Evolutionary conservation across 2,888 invertebrate species (phyloP), one percentile per base, ranked within the genome.

Genomic region (Pardosa pseudoannulata): DNA sequence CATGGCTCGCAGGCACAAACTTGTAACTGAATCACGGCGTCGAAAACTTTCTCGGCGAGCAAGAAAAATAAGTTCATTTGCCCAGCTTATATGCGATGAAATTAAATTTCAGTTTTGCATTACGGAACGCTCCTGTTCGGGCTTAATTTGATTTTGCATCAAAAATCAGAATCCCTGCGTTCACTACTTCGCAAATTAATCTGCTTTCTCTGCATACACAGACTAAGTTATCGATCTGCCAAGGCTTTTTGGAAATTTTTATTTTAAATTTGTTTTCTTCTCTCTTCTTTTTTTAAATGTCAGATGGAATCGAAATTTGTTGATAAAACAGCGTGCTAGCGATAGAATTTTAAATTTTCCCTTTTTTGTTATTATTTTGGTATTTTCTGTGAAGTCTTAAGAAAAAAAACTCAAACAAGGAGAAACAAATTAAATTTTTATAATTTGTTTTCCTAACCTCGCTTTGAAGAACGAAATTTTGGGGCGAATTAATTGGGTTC

Each of bases 131-230:
- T 6, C 46, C 16, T 46, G 5, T 56, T n/a, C 31, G 16, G 29
- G 6, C 29, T 27, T 65, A 65, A 65, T 65, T 31, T 31, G 13
- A 65, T 65, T 13, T 29, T 65, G n/a, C 65, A 65, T 65, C 65
- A 65, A 65, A 65, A 65, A 65, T 65, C 65, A 65, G 65, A 27
- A 27, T 65, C 31, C 16, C 13, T 29, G 65, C 16, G 23, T 56
- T 23, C 56, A 56, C 56, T 23, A 56, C 23, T 56, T 23, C 23
- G 23, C 56, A 56, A 56, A 56, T 56, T 56, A 56, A 56, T 56
- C 23, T 56, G 56, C 23, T 56, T 56, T 56, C 56, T 5, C 23
- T 6, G 23, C 23, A 56, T 56, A 56, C 23, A 13, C 1, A 46
- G 16, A 16, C 9, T 2, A 13, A 46, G 41, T 16, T 46, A 46